Percentiles rank a stretch among this genome's conserved stretches.
These are phyloP conservation scores for Haliclona indistincta DNA, from an alignment of 37 sponge, comb jelly and placozoan genomes.

Conservation along the genomic window DNA sequence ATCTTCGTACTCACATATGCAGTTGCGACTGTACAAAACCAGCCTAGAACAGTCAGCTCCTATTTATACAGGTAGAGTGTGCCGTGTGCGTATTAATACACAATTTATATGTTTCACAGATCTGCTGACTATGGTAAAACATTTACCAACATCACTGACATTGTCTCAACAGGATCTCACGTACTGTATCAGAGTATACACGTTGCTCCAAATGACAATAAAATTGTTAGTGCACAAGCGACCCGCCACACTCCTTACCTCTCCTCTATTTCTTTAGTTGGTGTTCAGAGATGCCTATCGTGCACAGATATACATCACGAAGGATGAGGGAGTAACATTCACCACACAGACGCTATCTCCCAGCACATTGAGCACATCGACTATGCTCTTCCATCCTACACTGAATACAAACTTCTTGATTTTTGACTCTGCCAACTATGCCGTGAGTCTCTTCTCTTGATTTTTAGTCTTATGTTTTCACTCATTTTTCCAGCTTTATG, in stretches of 20 bases:
- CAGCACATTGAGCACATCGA: constrained; percentile 26
- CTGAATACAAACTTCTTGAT: constrained; percentile 20
- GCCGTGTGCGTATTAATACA: not conserved
- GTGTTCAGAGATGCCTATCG: constrained; percentile 35
- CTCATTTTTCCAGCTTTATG: constrained; percentile 33
- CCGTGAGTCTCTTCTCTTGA: not conserved
- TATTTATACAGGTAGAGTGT: constrained; percentile 16
- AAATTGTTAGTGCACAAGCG: constrained; percentile 44
- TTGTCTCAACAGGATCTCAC: not conserved
- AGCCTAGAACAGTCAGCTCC: not conserved
- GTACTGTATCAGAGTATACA: constrained; percentile 21
- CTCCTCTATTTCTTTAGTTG: constrained; percentile 38
- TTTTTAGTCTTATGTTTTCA: constrained; percentile 11
- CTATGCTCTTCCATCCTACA: constrained; percentile 48
- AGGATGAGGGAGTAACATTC: constrained; percentile 54
- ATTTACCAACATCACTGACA: constrained; percentile 3
- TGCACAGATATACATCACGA: constrained; percentile 39
- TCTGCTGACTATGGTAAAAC: constrained; percentile 52
- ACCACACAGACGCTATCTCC: not conserved
- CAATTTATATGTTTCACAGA: constrained; percentile 5
- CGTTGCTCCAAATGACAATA: constrained; percentile 39
- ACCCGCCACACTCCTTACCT: too few relatives aligned
- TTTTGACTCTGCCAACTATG: constrained; percentile 15
- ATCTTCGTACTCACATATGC: too few relatives aligned
- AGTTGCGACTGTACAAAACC: too few relatives aligned